A percentile compares a stretch with the other conserved stretches of the same genome.
Conservation (phyloP, 2,888 invertebrate species). For the Notodonta ziczac region DNA sequence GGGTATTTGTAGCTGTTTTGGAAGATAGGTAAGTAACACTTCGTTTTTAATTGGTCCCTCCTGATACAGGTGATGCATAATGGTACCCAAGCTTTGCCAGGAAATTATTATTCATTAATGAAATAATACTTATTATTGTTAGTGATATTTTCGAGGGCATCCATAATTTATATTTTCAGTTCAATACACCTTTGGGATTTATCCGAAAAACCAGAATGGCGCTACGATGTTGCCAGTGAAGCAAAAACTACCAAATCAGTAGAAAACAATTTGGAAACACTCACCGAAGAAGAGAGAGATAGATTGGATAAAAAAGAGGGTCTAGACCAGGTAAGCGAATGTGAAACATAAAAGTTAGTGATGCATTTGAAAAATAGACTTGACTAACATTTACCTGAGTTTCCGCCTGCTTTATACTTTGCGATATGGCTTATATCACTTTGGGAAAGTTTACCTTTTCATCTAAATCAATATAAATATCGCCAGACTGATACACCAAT, state of each 20-base stretch:
- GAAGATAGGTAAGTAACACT: constrained; percentile 65
- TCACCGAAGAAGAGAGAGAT: constrained; percentile 59
- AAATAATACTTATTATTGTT: too few species aligned
- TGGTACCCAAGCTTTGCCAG: too few species aligned
- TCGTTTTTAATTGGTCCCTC: neutral
- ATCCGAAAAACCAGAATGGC: constrained; percentile 65
- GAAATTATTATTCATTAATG: too few species aligned
- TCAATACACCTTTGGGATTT: constrained; percentile 76
- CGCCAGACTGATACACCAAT: too few species aligned
- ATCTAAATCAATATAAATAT: too few species aligned
- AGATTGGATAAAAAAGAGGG: constrained; percentile 60
- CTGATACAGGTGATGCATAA: too few species aligned
- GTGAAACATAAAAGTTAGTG: too few species aligned
- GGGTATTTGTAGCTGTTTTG: constrained; percentile 69
- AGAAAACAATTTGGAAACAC: constrained; percentile 42
- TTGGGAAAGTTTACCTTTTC: too few species aligned
- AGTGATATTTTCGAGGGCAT: neutral
- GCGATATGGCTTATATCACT: too few species aligned
- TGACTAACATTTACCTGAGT: too few species aligned
- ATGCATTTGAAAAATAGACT: too few species aligned
- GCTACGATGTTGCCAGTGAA: constrained; percentile 43
- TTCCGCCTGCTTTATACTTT: too few species aligned
- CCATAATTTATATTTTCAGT: constrained; percentile 43
- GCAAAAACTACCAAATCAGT: constrained; percentile 47
- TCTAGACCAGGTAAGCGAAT: constrained; percentile 40